Base-by-base conservation (phyloP, 2,113 vertebrate species). In the Rafetus swinhoei region DNA sequence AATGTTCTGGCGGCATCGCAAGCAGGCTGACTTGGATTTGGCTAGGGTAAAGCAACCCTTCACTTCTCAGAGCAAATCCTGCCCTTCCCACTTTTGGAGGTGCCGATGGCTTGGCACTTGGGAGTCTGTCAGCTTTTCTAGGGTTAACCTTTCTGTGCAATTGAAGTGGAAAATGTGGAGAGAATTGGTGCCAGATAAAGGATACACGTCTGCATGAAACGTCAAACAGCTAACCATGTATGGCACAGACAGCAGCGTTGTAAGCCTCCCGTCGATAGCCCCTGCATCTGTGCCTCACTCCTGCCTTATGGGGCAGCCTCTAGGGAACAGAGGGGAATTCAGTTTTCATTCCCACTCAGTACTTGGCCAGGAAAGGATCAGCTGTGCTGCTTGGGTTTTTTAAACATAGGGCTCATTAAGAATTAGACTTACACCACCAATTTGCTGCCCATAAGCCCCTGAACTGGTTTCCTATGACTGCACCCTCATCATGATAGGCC, bases 1-100 rank as follows among this genome's bases (percentile, higher is more conserved):
- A 88, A 98, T 98, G 0, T 99, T 99, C 97, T 99, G 99, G 99
- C 99, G 99, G 86, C 99, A 99, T 93, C 98, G 99, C 93, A 99
- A 99, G 90, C 99, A 99, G 85, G 99, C 99, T 0, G 99, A 99
- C 95, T 95, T 99, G 82, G 99, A 99, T 93, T 98, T 99, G 10
- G 98, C 98, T 91, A 98, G 99, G 97, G 99, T 99, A 96, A 93
- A 97, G 5, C 7, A 84, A 5, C 82, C 85, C 1, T 2, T 89
- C 0, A 0, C 56, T 91, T 79, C 57, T 14, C 9, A 72, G 39
- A 69, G 52, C 1, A 2, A 6, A 3, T 79, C 27, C 62, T 85
- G 9, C 13, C 13, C 74, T 72, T 50, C 11, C 81, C 45, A 72
- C 13, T 11, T 50, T 69, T 39, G 6, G 13, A n/a, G 15, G 1